Evolutionary conservation across 2,797 vertebrate genomes (phyloP), one percentile per base, ranked within the genome.

Genomic region (Decapterus maruadsi): DNA sequence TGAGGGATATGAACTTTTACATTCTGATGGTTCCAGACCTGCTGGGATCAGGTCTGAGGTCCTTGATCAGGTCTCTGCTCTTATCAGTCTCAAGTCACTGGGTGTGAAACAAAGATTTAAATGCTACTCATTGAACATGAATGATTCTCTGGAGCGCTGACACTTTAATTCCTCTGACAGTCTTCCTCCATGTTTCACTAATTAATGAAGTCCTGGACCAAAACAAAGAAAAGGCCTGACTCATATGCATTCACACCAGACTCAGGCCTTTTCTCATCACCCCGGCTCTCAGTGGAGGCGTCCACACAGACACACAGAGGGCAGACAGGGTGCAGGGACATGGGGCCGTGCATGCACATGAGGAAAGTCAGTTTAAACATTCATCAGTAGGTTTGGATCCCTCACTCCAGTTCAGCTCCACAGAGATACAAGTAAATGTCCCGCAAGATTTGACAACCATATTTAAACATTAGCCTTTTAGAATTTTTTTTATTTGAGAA

Each of bases 191-290:
- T 7, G 22, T 54, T 7, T 40, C 36, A 48, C 36, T 53, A 60
- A 72, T 72, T 65, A 60, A 40, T 34, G 20, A 65, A 42, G 50
- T 2, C n/a, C 12, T 3, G 31, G 61, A 19, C 48, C 62, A 29
- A 14, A 14, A 62, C 19, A 9, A 14, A 7, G 29, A 4, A 6
- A 34, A 34, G 31, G 31, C 31, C 31, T 34, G 31, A 34, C 17
- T 16, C n/a, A 12, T 1, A 8, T 53, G 53, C 43, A 63, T 38
- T 5, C 26, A 68, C 22, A 54, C 11, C 3, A 46, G 34, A 51
- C 67, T 66, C 38, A 63, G 31, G 20, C 72, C 68, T 61, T 51
- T 38, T 77, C 89, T 86, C 87, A 82, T 77, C 89, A 84, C 84
- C 46, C 87, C 84, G 76, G 45, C 6, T 7, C 4, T 11, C 36